Percentiles rank a stretch among this genome's conserved stretches.
These are phyloP conservation scores for Neodon shergylaensis DNA, from an alignment of 2,113 vertebrate genomes.

Conservation along the genomic window DNA sequence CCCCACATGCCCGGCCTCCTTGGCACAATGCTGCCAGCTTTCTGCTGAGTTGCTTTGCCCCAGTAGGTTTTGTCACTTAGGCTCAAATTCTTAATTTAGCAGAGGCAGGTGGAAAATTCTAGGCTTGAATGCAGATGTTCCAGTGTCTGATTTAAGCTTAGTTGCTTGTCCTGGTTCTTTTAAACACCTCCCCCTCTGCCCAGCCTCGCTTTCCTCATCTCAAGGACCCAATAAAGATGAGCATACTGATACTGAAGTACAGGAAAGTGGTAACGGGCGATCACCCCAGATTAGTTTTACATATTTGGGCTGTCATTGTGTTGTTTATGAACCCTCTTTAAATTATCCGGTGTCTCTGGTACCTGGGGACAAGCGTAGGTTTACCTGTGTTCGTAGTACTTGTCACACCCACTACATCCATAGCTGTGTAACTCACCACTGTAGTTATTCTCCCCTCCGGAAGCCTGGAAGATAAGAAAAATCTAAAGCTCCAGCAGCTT, in stretches of 20 bases:
- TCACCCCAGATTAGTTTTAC: neutral
- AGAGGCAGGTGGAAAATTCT: slow-evolving; percentile 46
- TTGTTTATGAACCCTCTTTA: slow-evolving; percentile 25
- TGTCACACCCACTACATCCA: neutral
- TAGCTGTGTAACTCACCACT: neutral
- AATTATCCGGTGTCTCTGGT: neutral
- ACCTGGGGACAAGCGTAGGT: neutral
- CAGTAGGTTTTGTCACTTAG: slow-evolving; percentile 62
- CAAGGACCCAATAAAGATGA: neutral
- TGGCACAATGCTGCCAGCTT: neutral
- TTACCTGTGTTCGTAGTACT: neutral
- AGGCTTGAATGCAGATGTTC: slow-evolving; percentile 1
- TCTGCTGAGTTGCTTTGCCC: slow-evolving; percentile 56
- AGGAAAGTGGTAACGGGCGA: neutral
- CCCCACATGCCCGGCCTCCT: neutral
- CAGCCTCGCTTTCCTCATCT: neutral
- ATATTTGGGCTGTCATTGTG: neutral
- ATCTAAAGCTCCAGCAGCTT: neutral
- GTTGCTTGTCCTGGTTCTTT: neutral
- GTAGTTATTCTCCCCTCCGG: neutral
- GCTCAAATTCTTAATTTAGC: slow-evolving; percentile 69
- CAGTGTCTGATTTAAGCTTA: neutral
- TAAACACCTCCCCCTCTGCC: neutral
- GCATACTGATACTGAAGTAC: neutral
- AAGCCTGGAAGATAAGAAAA: slow-evolving; percentile 7